Evolutionary conservation across 2,888 invertebrate genomes (phyloP), one percentile per base, ranked within the genome.

Genomic region (Chorisops tibialis): DNA sequence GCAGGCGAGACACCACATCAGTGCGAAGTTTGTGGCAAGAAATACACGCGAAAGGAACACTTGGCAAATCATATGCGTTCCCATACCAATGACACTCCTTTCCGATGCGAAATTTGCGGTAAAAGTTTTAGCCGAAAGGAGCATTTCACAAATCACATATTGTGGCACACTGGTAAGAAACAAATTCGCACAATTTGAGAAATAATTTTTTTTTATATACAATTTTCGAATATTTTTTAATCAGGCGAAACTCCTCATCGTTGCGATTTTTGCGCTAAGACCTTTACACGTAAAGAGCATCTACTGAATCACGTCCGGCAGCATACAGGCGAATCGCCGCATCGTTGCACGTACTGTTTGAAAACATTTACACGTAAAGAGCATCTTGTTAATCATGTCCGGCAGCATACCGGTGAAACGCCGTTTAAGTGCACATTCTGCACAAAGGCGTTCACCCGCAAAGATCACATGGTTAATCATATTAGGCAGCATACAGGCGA

Each of bases 281-380:
- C 90, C 65, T 92, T 92, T 81, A 92, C 92, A 64, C 83, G 91
- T 68, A 88, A 91, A 75, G 92, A 91, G 76, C 91, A 92, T 76
- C 84, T 92, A 71, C 87, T 91, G 70, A 91, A 91, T 78, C 92
- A 92, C 79, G 89, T 92, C 69, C 82, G 92, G 72, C 83, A 91
- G 66, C 85, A 91, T 73, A 85, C 89, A 2, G 90, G 89, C 65
- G 91, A 91, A 77, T 91, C 90, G 74, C 91, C 91, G 1, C 91
- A 91, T 74, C 88, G 87, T 68, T 92, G 92, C 80, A 86, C 88
- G 30, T 88, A 89, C 72, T 93, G 92, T 77, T 88, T 89, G 68
- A 92, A 92, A 78, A 87, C 89, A 45, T 93, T 93, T 77, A 90
- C 91, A n/a, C 83, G 92, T 61, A 93, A 92, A 45, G 92, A 92